Percentiles rank a stretch among this genome's conserved stretches.
Conservation (phyloP, 2,888 invertebrate genomes). For the Euplexia lucipara region DNA sequence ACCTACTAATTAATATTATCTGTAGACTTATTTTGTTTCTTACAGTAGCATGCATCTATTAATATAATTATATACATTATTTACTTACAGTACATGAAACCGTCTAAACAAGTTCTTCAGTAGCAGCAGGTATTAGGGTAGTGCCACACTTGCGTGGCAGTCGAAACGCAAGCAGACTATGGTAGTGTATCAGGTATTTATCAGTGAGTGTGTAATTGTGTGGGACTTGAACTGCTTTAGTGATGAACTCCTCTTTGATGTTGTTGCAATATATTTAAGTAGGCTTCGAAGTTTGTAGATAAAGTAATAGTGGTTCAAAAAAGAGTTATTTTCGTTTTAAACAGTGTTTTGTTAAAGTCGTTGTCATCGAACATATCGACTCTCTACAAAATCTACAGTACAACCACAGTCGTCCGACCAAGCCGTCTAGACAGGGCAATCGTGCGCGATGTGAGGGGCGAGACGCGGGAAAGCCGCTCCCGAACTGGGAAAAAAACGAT, state of each 20-base stretch:
- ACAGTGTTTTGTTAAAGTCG: too few relatives aligned
- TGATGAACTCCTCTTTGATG: constrained; percentile 49
- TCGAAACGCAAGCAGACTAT: constrained; percentile 20
- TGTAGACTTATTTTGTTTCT: too few relatives aligned
- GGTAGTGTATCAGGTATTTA: constrained; percentile 41
- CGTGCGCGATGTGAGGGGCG: too few relatives aligned
- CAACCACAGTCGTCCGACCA: too few relatives aligned
- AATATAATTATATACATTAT: constrained; percentile 28
- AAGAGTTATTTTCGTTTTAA: too few relatives aligned
- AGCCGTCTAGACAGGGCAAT: too few relatives aligned
- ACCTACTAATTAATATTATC: too few relatives aligned
- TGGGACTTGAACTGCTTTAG: constrained; percentile 40
- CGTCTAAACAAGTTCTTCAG: constrained; percentile 23
- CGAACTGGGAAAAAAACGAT: too few relatives aligned
- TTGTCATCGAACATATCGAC: too few relatives aligned
- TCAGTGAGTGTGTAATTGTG: constrained; percentile 37
- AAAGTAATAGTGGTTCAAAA: constrained; percentile 21
- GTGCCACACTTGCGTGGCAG: constrained; percentile 44
- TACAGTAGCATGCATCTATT: neutral
- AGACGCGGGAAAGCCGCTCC: too few relatives aligned
- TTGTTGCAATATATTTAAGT: constrained; percentile 40
- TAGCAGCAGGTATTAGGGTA: constrained; percentile 57
- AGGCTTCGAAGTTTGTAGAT: constrained; percentile 25
- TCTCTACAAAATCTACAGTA: too few relatives aligned
- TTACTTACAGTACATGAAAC: constrained; percentile 79